Evolutionary conservation across 1,140 invertebrate genomes (phyloP).

Genomic region (Varroa destructor): DNA sequence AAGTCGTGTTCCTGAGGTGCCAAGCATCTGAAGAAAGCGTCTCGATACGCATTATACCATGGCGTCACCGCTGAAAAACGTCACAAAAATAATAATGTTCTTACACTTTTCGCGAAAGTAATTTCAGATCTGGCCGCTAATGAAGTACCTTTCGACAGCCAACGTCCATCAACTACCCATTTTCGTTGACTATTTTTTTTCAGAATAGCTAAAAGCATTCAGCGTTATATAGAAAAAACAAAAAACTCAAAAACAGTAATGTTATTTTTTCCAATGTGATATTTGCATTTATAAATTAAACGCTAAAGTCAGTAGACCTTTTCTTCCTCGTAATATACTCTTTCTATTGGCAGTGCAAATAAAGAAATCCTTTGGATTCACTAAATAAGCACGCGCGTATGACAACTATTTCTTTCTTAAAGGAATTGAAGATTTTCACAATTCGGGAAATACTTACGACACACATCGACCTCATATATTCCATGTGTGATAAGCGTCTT

Average conservation of each 20-base stretch:
- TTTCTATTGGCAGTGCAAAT: no score
- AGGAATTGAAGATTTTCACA: not conserved
- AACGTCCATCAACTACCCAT: no score
- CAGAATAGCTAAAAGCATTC: no score
- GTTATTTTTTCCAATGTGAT: no score
- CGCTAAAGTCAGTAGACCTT: no score
- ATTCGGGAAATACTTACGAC: not conserved
- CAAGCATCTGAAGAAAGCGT: slow-evolving; percentile 73
- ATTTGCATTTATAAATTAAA: no score
- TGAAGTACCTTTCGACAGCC: not conserved
- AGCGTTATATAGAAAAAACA: no score
- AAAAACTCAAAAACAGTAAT: no score
- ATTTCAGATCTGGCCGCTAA: not conserved
- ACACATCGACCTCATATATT: slow-evolving; percentile 17
- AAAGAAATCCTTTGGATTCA: not conserved
- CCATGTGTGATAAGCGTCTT: slow-evolving; percentile 9
- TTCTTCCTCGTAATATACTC: no score
- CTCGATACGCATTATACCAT: slow-evolving; percentile 94
- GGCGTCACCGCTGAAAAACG: slow-evolving; percentile 52
- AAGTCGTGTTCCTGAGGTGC: slow-evolving; percentile 89
- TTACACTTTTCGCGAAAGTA: slow-evolving; percentile 1
- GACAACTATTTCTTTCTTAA: no score
- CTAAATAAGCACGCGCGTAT: not conserved
- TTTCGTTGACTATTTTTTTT: no score
- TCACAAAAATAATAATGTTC: not conserved